Evolutionary conservation across 2,797 vertebrate species (phyloP).

Genomic region (Microhierax caerulescens): DNA sequence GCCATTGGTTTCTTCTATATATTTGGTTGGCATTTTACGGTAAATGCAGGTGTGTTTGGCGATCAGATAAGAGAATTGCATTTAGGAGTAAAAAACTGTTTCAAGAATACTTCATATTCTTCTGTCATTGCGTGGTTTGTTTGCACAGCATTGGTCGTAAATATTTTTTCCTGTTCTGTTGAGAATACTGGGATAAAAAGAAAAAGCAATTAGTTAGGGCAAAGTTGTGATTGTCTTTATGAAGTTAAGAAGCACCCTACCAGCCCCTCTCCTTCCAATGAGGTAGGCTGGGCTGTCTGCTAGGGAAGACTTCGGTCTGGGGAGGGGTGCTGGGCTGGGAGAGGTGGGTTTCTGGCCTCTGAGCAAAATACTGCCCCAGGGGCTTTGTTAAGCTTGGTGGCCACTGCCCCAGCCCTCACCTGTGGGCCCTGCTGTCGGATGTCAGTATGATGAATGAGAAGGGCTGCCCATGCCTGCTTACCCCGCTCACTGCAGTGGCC

Average conservation of each 20-base stretch:
- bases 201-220: not conserved
- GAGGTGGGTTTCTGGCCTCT: not conserved
- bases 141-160: not conserved
- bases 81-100: not conserved
- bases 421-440: rapidly evolving
- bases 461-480: not conserved
- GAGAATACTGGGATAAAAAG: not conserved
- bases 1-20: not conserved
- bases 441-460: not conserved
- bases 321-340: not conserved
- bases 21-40: not conserved
- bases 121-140: not conserved
- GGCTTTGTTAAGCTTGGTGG: too few species aligned
- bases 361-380: not conserved
- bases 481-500: rapidly evolving
- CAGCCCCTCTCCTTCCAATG: not conserved
- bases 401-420: not conserved
- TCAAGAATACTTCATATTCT: not conserved
- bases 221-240: not conserved
- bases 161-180: not conserved
- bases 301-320: not conserved
- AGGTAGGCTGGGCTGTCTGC: not conserved
- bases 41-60: not conserved
- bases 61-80: not conserved
- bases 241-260: not conserved